Evolutionary conservation across 2,113 vertebrate species (phyloP).

Genomic region (Camarhynchus parvulus): DNA sequence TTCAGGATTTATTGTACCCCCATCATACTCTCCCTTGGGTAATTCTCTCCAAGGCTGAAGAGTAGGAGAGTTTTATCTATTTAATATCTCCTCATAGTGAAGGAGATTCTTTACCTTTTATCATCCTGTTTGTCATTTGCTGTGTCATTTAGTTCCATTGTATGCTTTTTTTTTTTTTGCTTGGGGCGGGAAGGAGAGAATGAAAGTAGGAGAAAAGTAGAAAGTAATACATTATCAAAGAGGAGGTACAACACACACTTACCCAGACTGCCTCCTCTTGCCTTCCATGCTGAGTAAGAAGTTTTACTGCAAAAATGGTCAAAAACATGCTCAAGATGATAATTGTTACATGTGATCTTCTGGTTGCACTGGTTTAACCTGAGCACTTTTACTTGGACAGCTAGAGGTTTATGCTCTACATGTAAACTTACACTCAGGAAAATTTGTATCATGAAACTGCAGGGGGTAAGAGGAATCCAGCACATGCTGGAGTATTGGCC

Average conservation of each 20-base stretch:
- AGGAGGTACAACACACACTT: neutral
- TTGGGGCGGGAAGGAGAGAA: neutral
- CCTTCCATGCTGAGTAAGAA: neutral
- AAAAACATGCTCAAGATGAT: neutral
- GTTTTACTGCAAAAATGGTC: neutral
- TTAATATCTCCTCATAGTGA: neutral
- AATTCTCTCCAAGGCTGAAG: neutral
- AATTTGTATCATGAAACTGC: neutral
- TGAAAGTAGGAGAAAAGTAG: neutral
- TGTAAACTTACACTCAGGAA: neutral
- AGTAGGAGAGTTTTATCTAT: neutral
- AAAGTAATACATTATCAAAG: neutral
- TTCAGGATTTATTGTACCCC: neutral
- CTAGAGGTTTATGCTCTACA: neutral
- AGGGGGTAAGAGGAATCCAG: neutral
- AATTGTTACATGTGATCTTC: neutral
- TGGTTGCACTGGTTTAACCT: neutral
- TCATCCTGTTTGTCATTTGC: neutral
- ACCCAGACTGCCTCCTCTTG: neutral
- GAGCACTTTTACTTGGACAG: neutral
- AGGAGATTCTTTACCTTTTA: neutral
- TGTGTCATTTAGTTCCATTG: neutral
- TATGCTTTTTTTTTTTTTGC: neutral
- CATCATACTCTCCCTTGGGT: neutral
- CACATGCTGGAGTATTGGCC: accelerated